Base-by-base conservation (phyloP, 2,797 vertebrate genomes). In the Menidia menidia region DNA sequence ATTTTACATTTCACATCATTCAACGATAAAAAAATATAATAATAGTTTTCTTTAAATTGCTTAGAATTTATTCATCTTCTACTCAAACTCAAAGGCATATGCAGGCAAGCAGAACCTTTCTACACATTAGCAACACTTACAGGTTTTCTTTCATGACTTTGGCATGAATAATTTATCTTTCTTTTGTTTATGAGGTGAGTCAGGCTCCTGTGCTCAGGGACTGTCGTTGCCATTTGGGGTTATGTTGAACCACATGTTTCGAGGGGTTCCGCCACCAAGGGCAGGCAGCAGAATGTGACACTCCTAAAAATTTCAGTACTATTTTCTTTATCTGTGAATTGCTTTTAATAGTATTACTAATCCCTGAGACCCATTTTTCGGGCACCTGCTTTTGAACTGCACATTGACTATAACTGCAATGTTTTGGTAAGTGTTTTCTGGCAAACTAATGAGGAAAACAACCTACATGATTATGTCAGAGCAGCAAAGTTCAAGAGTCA, bases 391-490 rank as follows among this genome's bases (percentile, higher is more conserved):
- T 47, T 31, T 64, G 48, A 86, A 47, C 63, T 30, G 60, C 45
- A 42, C 35, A 9, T 76, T 55, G 33, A 55, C 64, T 67, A 44
- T 53, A 81, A 74, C 78, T 77, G 64, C 35, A 16, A n/a, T 91
- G 64, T 88, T 89, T 88, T 78, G 51, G 67, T 76, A 52, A 45
- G 69, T 30, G 71, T 88, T 87, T 89, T 77, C 84, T 80, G 59
- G 75, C 2, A 76, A 81, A 83, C 73, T 84, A 90, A 92, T 84
- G 56, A 87, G 77, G 83, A 44, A 76, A 84, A 90, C 32, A 82
- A 86, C 84, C 69, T 85, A 83, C 89, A 89, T 88, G 92, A 88
- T 85, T 62, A 76, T 79, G 76, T 82, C 60, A 59, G 68, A 78
- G 76, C 60, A 64, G 68, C 68, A 77, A 63, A 83, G 82, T 61